These are phyloP conservation scores for Pristionchus japonicus DNA, from an alignment of 2,888 invertebrate species.

Conservation along the genomic window DNA sequence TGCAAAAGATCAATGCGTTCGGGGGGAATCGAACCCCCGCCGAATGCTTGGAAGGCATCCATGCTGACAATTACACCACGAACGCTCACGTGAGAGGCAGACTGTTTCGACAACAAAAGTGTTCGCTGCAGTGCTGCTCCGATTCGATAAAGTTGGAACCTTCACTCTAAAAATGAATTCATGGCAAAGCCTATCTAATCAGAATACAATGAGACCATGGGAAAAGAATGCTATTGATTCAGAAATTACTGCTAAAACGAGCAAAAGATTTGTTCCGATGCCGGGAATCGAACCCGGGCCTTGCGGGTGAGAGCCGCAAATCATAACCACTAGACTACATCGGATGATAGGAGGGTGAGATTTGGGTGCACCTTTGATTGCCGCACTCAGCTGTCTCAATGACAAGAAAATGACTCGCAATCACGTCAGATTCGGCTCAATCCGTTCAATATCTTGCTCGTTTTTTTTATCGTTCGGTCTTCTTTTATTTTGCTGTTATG, in stretches of 20 bases:
- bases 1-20: conserved; percentile 54
- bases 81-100: conserved; percentile 37
- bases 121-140: too few species aligned
- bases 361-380: neutral
- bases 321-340: conserved; percentile 18
- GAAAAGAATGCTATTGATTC: neutral
- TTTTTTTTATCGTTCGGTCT: neutral
- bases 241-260: neutral
- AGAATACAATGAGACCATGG: too few species aligned
- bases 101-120: neutral
- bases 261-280: conserved; percentile 50
- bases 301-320: conserved; percentile 31
- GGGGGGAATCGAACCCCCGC: conserved; percentile 67
- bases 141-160: too few species aligned
- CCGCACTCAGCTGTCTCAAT: neutral
- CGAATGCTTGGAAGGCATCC: conserved; percentile 69
- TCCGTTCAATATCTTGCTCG: neutral
- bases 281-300: conserved; percentile 58
- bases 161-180: too few species aligned
- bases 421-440: neutral
- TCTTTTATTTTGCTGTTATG: neutral
- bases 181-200: too few species aligned
- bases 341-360: neutral
- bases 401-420: neutral
- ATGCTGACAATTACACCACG: conserved; percentile 58